These are phyloP conservation scores for Drosophila suzukii DNA, from an alignment of 1,140 invertebrate genomes.

Conservation along the genomic window DNA sequence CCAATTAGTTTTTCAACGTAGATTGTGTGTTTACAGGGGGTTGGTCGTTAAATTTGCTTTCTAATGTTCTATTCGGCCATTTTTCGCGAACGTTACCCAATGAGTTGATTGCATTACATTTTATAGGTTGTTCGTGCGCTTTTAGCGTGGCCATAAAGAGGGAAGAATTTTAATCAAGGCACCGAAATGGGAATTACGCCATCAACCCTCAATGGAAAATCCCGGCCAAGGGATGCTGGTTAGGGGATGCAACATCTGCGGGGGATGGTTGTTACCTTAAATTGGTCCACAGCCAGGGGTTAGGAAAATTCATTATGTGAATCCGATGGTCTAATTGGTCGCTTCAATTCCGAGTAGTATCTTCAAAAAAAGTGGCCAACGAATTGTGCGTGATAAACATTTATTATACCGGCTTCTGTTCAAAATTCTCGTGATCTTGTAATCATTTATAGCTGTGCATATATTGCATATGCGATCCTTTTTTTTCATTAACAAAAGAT, in stretches of 20 bases:
- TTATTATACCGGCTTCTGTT: constrained; percentile 42
- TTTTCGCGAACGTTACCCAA: constrained; percentile 60
- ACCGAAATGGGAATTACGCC: constrained; percentile 53
- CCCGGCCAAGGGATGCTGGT: constrained; percentile 20
- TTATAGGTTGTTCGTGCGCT: constrained; percentile 59
- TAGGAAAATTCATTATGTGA: constrained; percentile 24
- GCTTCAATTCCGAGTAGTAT: constrained; percentile 23
- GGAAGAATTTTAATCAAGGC: constrained; percentile 58
- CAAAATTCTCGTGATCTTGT: constrained; percentile 5
- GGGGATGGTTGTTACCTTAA: constrained; percentile 51
- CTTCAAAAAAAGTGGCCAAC: background rate
- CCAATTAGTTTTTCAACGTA: constrained; percentile 16
- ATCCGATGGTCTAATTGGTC: constrained; percentile 56
- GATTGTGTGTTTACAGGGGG: constrained; percentile 25
- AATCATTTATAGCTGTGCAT: background rate
- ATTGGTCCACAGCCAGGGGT: constrained; percentile 31
- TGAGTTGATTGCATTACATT: constrained; percentile 68
- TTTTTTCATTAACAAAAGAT: background rate
- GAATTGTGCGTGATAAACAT: constrained; percentile 34
- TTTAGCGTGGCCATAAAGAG: constrained; percentile 73
- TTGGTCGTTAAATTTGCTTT: constrained; percentile 28
- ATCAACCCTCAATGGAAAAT: constrained; percentile 25
- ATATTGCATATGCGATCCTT: background rate
- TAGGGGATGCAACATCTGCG: constrained; percentile 1
- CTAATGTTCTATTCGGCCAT: constrained; percentile 66